Evolutionary conservation across 1,140 invertebrate species (phyloP), one percentile per base, ranked within the genome.

Genomic region (Drosophila rhopaloa): DNA sequence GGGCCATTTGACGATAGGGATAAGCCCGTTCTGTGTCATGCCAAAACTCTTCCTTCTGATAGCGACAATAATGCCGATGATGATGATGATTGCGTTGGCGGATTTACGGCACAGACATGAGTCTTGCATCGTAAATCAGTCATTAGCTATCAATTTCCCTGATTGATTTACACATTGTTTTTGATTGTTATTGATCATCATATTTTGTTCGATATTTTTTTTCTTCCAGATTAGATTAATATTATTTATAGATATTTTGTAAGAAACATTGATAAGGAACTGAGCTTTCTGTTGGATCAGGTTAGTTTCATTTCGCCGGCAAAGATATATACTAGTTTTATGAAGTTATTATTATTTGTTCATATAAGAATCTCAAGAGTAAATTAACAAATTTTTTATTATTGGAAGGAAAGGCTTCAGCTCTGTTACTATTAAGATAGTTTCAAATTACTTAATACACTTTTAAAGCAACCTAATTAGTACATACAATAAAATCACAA

Each of bases 151-250:
- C 81, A 78, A 81, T 50, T 70, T 32, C 9, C 44, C 60, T 85
- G 82, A 85, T 85, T 85, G 82, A 85, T 85, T 85, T 85, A 85
- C 37, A 56, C 44, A 29, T 71, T 68, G 56, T 38, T 59, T 85
- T 81, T 71, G 72, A 85, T 78, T 68, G 77, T 65, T 41, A 54
- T 68, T 84, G 81, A 84, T 84, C 76, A 84, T 84, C 76, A 76
- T 60, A 72, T 57, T 67, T 80, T 47, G 43, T 54, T n/a, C 7
- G 29, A 58, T 40, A 14, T 35, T 51, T 58, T 83, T 19, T 43
- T 51, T 48, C 19, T 61, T 48, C 48, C 11, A 40, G 82, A 85
- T 85, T 78, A 85, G 81, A 85, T 85, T 86, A 78, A 24, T 29
- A 48, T 59, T 81, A 80, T 84, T 86, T 85, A 85, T 77, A 48